Conservation (phyloP, 2,888 invertebrate genomes). For the Neelides folsomi region DNA sequence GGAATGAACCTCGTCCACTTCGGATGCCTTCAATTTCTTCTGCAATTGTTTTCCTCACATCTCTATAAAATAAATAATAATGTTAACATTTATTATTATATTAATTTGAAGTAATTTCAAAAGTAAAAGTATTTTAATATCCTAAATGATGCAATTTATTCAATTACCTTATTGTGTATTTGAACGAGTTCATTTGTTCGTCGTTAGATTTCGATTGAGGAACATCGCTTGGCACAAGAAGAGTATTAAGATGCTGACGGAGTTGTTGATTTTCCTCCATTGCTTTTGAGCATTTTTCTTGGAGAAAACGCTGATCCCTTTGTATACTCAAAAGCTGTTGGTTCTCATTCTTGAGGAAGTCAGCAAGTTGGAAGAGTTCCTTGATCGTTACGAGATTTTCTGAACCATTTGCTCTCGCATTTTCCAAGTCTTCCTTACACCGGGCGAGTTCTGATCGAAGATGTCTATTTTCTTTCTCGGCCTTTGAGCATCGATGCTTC, state of each 20-base stretch:
- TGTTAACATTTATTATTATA: no score
- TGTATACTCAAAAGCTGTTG: slow-evolving; percentile 8
- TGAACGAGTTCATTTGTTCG: slow-evolving; percentile 15
- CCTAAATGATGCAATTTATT: no score
- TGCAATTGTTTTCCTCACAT: slow-evolving; percentile 19
- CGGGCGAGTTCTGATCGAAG: no score
- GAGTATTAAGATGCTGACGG: slow-evolving; percentile 12
- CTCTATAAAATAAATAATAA: slow-evolving; percentile 12
- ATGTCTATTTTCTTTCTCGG: no score
- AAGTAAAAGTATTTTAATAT: neutral
- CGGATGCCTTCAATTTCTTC: slow-evolving; percentile 19
- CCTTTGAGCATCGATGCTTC: no score
- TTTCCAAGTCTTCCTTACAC: slow-evolving; percentile 11
- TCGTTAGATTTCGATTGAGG: slow-evolving; percentile 4
- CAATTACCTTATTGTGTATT: slow-evolving; percentile 20
- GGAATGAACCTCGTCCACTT: no score
- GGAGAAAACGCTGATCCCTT: slow-evolving; percentile 16
- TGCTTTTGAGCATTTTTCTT: slow-evolving; percentile 13
- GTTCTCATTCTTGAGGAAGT: slow-evolving; percentile 15
- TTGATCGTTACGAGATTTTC: slow-evolving; percentile 20
- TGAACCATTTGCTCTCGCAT: slow-evolving; percentile 13
- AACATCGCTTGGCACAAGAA: slow-evolving; percentile 8
- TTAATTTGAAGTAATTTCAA: no score
- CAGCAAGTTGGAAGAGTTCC: slow-evolving; percentile 21
- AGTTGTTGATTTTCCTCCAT: slow-evolving; percentile 19